These are phyloP conservation scores for Ptilonorhynchus violaceus DNA, from an alignment of 2,113 vertebrate species.

Conservation along the genomic window DNA sequence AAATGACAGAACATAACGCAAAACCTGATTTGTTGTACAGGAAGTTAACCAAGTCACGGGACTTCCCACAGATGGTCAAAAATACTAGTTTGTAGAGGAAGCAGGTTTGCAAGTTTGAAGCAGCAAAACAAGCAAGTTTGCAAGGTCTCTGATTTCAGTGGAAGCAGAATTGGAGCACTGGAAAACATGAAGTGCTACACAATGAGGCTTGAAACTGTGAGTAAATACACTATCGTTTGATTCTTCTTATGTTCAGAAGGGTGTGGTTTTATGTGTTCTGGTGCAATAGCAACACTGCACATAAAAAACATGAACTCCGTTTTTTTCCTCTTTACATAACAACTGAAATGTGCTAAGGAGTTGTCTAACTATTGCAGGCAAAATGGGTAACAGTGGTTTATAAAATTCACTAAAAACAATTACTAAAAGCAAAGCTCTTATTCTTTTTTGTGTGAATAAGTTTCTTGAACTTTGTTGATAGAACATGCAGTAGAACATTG, in stretches of 20 bases:
- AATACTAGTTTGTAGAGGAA: background rate
- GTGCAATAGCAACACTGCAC: background rate
- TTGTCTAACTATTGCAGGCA: background rate
- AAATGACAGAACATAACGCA: background rate
- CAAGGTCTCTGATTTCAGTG: background rate
- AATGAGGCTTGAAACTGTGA: background rate
- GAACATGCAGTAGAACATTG: background rate
- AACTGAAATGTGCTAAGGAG: background rate
- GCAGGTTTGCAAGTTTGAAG: background rate
- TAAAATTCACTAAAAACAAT: background rate
- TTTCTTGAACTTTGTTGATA: background rate
- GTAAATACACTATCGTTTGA: background rate
- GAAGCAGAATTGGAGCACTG: background rate
- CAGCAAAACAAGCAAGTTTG: background rate
- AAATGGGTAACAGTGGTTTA: background rate
- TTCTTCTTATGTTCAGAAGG: background rate
- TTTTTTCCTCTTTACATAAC: background rate
- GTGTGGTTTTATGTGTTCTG: background rate
- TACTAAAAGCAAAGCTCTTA: background rate
- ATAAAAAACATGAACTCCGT: background rate
- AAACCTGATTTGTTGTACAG: background rate
- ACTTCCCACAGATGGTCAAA: background rate
- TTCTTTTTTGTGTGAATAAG: background rate
- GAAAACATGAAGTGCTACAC: background rate
- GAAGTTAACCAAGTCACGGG: background rate